Percentiles rank a stretch among this genome's conserved stretches.
These are phyloP conservation scores for Tetragnatha montana DNA, from an alignment of 2,888 invertebrate genomes.

Conservation along the genomic window DNA sequence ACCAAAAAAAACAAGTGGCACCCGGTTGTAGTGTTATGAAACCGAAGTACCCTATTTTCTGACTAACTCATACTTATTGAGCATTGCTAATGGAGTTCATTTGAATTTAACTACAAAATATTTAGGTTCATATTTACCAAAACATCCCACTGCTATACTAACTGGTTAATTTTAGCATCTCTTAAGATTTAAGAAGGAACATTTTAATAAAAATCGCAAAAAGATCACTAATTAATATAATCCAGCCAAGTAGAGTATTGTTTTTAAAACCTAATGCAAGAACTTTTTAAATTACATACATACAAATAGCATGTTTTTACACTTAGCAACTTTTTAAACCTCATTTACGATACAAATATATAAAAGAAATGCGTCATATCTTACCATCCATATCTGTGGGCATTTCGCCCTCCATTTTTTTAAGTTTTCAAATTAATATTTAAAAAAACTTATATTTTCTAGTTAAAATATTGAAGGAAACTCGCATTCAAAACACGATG, in stretches of 20 bases:
- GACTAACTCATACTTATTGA: no score
- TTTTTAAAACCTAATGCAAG: neutral
- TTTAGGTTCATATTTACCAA: neutral
- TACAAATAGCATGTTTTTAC: neutral
- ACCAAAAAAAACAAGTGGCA: no score
- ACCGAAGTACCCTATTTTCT: no score
- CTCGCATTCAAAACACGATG: neutral
- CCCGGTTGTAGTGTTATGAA: no score
- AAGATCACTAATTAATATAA: neutral
- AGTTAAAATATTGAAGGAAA: neutral
- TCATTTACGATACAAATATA: neutral
- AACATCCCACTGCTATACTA: neutral
- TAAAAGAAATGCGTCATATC: neutral
- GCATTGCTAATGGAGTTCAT: no score
- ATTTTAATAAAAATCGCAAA: neutral
- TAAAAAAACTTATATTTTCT: neutral
- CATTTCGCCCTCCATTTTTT: constrained; percentile 63
- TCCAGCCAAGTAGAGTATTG: no score
- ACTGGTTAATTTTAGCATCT: neutral
- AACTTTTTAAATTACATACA: neutral
- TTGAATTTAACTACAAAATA: no score
- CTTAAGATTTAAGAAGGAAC: neutral
- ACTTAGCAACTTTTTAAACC: neutral
- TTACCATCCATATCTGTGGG: constrained; percentile 63
- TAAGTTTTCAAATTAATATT: neutral